Percentiles rank a stretch among this genome's conserved stretches.
Conservation (phyloP, 2,113 vertebrate species). For the Penelope pileata region DNA sequence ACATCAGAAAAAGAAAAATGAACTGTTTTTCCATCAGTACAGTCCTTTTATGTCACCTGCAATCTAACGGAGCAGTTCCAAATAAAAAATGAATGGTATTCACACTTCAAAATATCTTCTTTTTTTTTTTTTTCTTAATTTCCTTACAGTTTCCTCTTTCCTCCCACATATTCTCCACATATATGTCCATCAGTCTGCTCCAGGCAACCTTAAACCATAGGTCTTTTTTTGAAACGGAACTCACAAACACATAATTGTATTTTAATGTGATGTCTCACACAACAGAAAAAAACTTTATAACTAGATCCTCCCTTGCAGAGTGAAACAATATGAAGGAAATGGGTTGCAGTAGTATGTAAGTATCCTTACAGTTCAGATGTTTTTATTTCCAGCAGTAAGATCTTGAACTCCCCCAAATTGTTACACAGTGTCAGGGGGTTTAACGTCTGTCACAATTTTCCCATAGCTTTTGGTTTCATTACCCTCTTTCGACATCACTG, state of each 20-base stretch:
- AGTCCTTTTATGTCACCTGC: not conserved
- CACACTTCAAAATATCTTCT: not conserved
- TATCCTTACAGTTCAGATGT: not conserved
- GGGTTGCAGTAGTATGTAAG: constrained; percentile 1
- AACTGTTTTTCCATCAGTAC: not conserved
- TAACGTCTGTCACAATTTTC: constrained; percentile 17
- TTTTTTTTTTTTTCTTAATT: not conserved
- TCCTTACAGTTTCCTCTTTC: not conserved
- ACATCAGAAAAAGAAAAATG: not conserved
- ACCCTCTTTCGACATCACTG: not conserved
- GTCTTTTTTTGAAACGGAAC: not conserved
- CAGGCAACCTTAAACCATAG: not conserved
- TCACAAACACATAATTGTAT: not conserved
- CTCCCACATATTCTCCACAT: not conserved
- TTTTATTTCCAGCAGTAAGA: not conserved
- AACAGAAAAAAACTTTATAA: not conserved
- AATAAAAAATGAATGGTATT: not conserved
- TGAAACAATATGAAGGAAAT: constrained; percentile 34
- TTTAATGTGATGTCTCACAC: constrained; percentile 18
- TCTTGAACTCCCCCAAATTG: not conserved
- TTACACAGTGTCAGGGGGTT: not conserved
- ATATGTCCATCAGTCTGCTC: not conserved
- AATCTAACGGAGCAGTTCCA: not conserved
- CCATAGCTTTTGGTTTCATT: not conserved
- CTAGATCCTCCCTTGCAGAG: constrained; percentile 20